Conservation (phyloP, 2,113 vertebrate species). For the Tupaia chinensis region DNA sequence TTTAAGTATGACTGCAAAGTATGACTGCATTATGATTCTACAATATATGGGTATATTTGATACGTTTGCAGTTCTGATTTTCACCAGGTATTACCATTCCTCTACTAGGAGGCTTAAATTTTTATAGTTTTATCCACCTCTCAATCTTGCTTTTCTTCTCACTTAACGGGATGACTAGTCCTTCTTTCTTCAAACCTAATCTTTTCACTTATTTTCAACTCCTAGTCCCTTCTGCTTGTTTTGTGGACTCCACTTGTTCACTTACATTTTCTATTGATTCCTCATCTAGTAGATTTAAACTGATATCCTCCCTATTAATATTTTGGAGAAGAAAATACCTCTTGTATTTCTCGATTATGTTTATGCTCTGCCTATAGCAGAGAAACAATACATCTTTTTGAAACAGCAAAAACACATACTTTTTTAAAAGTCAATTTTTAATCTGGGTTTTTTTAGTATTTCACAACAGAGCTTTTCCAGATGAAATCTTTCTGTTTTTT, state of each 20-base stretch:
- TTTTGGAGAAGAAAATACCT: not conserved
- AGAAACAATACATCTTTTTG: constrained; percentile 45
- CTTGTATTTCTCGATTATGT: constrained; percentile 36
- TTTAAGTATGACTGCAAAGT: constrained; percentile 12
- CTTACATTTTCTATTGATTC: constrained; percentile 47
- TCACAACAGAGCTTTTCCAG: constrained; percentile 9
- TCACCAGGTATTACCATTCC: constrained; percentile 42
- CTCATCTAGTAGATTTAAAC: not conserved
- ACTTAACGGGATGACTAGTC: not conserved
- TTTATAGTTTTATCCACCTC: not conserved
- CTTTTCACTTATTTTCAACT: not conserved
- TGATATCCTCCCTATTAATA: not conserved
- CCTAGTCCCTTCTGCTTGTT: not conserved
- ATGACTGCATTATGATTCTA: not conserved
- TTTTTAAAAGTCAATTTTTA: not conserved
- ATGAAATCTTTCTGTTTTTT: not conserved
- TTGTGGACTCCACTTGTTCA: not conserved
- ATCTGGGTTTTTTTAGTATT: constrained; percentile 25
- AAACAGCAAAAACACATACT: not conserved
- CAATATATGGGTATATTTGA: not conserved
- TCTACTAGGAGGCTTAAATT: not conserved
- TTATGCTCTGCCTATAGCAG: not conserved
- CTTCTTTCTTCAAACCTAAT: constrained; percentile 13
- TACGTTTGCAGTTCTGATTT: constrained; percentile 36
- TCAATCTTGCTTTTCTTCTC: not conserved